These are phyloP conservation scores for Cryptocheilus praepositus DNA, from an alignment of 2,888 invertebrate species.

Conservation along the genomic window DNA sequence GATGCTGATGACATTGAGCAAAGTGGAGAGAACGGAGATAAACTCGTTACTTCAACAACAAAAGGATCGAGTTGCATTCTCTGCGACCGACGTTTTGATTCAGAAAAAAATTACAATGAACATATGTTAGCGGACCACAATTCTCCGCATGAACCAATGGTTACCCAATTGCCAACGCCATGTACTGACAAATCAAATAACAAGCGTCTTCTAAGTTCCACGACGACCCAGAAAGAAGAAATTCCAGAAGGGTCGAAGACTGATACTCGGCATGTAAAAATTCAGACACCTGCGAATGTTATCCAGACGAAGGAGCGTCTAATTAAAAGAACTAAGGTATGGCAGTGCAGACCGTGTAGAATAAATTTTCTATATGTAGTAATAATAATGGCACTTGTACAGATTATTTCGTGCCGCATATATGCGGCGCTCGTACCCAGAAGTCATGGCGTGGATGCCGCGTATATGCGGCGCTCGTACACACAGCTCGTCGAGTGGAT, in stretches of 20 bases:
- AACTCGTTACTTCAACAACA: neutral
- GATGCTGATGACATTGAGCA: neutral
- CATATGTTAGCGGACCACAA: slow-evolving; percentile 41
- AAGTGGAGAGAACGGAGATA: neutral
- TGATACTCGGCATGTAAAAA: too few relatives aligned
- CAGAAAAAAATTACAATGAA: slow-evolving; percentile 27
- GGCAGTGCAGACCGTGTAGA: slow-evolving; percentile 45
- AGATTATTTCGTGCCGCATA: too few relatives aligned
- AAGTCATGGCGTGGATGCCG: too few relatives aligned
- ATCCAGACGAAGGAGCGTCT: neutral
- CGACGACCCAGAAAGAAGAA: neutral
- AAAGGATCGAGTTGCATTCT: slow-evolving; percentile 21
- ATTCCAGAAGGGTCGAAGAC: neutral
- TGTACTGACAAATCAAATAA: neutral
- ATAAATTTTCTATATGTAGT: too few relatives aligned
- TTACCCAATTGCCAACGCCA: neutral
- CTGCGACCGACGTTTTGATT: slow-evolving; percentile 30
- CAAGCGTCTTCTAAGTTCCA: too few relatives aligned
- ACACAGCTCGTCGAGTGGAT: too few relatives aligned
- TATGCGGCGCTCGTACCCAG: too few relatives aligned
- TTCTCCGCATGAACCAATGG: slow-evolving; percentile 15
- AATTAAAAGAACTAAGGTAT: slow-evolving; percentile 21
- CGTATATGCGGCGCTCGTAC: too few relatives aligned
- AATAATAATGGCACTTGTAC: too few relatives aligned
- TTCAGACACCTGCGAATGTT: neutral